Conservation (phyloP, 2,888 invertebrate genomes). For the Charanyca ferruginea region DNA sequence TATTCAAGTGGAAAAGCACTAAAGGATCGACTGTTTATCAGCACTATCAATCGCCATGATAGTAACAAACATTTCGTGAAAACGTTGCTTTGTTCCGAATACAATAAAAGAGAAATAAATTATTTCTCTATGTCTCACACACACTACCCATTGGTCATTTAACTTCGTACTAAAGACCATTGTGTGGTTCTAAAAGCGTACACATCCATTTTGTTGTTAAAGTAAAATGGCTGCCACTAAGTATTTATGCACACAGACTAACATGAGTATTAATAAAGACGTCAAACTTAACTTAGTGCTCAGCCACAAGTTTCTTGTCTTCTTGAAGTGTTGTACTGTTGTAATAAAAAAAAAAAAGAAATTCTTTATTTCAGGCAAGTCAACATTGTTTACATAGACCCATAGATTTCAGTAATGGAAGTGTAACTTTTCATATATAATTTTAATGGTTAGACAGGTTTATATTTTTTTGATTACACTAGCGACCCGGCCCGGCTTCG, state of each 20-base stretch:
- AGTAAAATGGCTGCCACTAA: conserved; percentile 28
- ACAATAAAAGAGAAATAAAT: conserved; percentile 17
- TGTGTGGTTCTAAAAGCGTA: conserved; percentile 22
- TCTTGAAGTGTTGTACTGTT: conserved; percentile 6
- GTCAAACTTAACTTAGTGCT: conserved; percentile 28
- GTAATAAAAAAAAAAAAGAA: too few species aligned
- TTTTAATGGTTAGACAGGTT: too few species aligned
- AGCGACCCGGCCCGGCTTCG: too few species aligned
- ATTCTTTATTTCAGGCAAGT: too few species aligned
- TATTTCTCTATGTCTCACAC: neutral
- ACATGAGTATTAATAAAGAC: conserved; percentile 23
- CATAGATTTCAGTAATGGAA: too few species aligned
- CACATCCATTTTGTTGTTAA: conserved; percentile 25
- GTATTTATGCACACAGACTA: conserved; percentile 44
- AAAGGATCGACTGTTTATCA: conserved; percentile 13
- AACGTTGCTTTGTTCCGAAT: conserved; percentile 3
- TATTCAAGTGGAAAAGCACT: conserved; percentile 5
- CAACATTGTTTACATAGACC: too few species aligned
- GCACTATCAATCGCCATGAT: neutral
- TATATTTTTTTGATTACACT: too few species aligned
- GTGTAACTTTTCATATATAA: too few species aligned
- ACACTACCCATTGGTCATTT: conserved; percentile 20
- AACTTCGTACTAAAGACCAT: conserved; percentile 20
- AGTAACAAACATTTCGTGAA: conserved; percentile 1
- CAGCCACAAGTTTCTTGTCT: conserved; percentile 2